Evolutionary conservation across 1,140 invertebrate species (phyloP).

Genomic region (Hypsibius dujardini): DNA sequence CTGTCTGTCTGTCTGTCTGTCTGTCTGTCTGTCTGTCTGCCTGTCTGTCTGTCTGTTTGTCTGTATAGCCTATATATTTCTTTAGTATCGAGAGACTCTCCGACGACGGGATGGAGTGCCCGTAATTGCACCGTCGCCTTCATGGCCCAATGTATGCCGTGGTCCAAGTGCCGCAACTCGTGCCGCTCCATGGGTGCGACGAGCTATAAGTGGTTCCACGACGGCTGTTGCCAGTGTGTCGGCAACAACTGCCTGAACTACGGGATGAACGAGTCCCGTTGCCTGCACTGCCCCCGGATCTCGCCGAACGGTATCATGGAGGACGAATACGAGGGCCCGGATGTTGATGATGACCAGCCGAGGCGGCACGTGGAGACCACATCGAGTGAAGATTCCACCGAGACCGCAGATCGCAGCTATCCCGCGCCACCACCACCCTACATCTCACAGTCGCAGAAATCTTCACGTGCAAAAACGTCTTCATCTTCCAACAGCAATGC

Average conservation of each 20-base stretch:
- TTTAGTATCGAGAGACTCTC: conserved; percentile 3
- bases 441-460: no score
- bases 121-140: conserved; percentile 82
- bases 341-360: background rate
- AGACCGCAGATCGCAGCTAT: background rate
- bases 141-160: conserved; percentile 70
- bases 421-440: no score
- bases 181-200: conserved; percentile 58
- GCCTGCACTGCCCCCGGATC: conserved; percentile 3
- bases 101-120: conserved; percentile 29
- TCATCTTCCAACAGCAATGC: no score
- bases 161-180: conserved; percentile 59
- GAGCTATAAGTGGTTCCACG: conserved; percentile 74
- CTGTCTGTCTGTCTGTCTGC: no score
- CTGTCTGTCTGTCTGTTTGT: no score
- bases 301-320: background rate
- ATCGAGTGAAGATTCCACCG: background rate
- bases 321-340: conserved; percentile 3
- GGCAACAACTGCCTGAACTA: conserved; percentile 74
- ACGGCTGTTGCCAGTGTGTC: conserved; percentile 83
- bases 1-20: no score
- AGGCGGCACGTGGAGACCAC: background rate
- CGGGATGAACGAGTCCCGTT: conserved; percentile 54
- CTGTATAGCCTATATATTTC: no score
- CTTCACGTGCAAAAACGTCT: no score